Conservation (phyloP, 1,140 invertebrate genomes). For the Macrobrachium rosenbergii region DNA sequence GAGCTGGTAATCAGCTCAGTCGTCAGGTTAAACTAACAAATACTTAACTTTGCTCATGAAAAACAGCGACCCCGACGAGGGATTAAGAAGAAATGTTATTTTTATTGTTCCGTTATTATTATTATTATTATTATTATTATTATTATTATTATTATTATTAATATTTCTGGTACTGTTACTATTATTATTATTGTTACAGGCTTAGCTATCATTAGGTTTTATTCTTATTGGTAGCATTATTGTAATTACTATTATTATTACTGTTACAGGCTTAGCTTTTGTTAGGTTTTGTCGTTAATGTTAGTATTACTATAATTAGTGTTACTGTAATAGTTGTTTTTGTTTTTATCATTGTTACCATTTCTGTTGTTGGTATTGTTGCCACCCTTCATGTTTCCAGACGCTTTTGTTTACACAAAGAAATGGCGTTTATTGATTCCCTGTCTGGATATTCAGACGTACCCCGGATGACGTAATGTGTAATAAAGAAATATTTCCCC, state of each 20-base stretch:
- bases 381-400: no score
- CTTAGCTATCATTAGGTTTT: no score
- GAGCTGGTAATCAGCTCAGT: no score
- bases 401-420: no score
- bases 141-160: background rate
- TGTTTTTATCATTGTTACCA: background rate
- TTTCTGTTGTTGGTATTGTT: background rate
- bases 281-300: background rate
- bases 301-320: background rate
- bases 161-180: background rate
- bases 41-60: no score
- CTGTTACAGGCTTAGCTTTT: background rate
- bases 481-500: no score
- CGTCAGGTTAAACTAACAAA: no score
- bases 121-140: background rate
- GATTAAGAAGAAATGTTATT: no score
- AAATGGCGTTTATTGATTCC: background rate
- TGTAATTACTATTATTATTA: conserved; percentile 1
- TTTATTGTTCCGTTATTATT: background rate
- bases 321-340: background rate
- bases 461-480: no score
- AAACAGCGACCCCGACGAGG: no score
- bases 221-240: background rate
- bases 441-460: no score
- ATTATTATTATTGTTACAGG: background rate